Conservation (phyloP, 2,797 vertebrate species). For the Hozukius guyotensis region DNA sequence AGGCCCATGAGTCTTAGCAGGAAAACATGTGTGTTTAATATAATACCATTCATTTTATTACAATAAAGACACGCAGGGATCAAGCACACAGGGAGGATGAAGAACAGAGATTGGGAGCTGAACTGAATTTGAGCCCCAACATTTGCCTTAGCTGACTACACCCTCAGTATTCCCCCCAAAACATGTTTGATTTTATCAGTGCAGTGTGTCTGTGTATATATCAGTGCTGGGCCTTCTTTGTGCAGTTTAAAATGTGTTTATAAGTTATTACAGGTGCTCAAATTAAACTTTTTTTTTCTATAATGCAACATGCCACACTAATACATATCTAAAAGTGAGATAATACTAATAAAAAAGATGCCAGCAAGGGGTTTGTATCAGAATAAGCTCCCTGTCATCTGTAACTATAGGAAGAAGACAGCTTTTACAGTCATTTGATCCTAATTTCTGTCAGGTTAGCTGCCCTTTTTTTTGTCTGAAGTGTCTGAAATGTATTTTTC, state of each 20-base stretch:
- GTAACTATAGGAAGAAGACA: not conserved
- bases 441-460: slow-evolving; percentile 43
- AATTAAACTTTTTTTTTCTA: not conserved
- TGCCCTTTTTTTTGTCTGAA: slow-evolving; percentile 14
- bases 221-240: not conserved
- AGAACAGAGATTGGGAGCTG: not conserved
- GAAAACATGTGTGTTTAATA: slow-evolving; percentile 50
- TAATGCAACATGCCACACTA: not conserved
- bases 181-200: not conserved
- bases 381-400: slow-evolving; percentile 15
- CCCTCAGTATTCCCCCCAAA: not conserved
- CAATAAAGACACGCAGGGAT: slow-evolving; percentile 11
- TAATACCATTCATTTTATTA: slow-evolving; percentile 42
- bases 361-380: not conserved
- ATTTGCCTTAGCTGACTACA: not conserved
- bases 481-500: slow-evolving; percentile 56
- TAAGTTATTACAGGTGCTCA: not conserved
- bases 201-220: not conserved
- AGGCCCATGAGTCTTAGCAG: slow-evolving; percentile 7
- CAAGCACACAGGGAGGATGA: not conserved
- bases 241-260: not conserved
- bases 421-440: slow-evolving; percentile 41
- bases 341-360: not conserved
- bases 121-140: slow-evolving; percentile 11
- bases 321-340: not conserved